A percentile compares a stretch with the other conserved stretches of the same genome.
Conservation (phyloP, 2,888 invertebrate species). For the Hemistola chrysoprasaria region DNA sequence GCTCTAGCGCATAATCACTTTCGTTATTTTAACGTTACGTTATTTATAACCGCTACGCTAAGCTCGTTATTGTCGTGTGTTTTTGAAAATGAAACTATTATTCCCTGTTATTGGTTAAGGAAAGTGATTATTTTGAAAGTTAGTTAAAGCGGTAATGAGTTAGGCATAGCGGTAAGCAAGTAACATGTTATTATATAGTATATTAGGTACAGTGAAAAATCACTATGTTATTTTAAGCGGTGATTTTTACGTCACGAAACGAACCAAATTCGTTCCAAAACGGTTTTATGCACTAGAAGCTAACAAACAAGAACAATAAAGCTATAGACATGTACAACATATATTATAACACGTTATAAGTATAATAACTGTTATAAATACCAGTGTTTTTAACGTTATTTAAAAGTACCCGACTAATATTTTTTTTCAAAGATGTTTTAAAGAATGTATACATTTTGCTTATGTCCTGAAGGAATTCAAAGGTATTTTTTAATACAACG, state of each 20-base stretch:
- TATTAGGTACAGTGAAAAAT: constrained; percentile 7
- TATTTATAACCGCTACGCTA: constrained; percentile 13
- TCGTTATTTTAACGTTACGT: constrained; percentile 41
- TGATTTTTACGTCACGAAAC: constrained; percentile 11
- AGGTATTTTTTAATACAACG: no score
- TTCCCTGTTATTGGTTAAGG: constrained; percentile 31
- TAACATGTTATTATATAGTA: constrained; percentile 1
- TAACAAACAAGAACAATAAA: constrained; percentile 17
- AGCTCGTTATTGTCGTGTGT: constrained; percentile 7
- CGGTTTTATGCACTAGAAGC: constrained; percentile 3
- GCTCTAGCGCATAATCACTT: constrained; percentile 53
- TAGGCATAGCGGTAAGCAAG: constrained; percentile 3
- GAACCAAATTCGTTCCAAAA: no score
- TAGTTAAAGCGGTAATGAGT: constrained; percentile 10
- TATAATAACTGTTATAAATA: no score
- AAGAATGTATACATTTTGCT: no score
- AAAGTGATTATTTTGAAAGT: constrained; percentile 61
- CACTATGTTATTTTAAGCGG: constrained; percentile 3
- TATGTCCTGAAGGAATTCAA: no score
- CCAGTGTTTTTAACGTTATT: constrained; percentile 8
- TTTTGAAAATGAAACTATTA: constrained; percentile 71
- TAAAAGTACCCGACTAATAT: constrained; percentile 14
- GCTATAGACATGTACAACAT: constrained; percentile 18
- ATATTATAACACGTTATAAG: constrained; percentile 21
- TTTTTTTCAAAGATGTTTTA: no score